A percentile compares a stretch with the other conserved stretches of the same genome.
phyloP scores from a whole-genome alignment of 1,140 invertebrate genomes.

The Pachypeltis micranthus region DNA sequence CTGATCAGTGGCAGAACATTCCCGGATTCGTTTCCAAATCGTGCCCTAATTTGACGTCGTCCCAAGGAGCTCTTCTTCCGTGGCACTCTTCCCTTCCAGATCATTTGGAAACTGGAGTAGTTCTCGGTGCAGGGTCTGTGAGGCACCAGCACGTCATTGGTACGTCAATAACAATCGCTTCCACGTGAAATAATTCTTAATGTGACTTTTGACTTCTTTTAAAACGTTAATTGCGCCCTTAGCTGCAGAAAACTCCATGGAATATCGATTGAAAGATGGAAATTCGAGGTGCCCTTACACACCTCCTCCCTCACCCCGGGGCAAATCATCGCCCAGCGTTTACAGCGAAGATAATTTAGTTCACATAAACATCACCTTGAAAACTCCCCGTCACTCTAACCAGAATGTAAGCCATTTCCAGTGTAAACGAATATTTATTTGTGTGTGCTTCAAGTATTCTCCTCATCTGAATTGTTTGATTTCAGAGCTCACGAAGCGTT shows the following conservation, averaged over 20 bases:
- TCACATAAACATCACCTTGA: conserved; percentile 44
- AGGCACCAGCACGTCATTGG: conserved; percentile 19
- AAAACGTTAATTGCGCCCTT: neutral
- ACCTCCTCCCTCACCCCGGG: conserved; percentile 55
- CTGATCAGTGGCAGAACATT: conserved; percentile 32
- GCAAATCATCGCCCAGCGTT: conserved; percentile 24
- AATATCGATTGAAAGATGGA: conserved; percentile 15
- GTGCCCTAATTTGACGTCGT: conserved; percentile 57
- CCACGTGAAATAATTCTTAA: neutral
- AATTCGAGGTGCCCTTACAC: conserved; percentile 44
- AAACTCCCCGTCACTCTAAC: conserved; percentile 33
- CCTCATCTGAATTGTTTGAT: neutral
- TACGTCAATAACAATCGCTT: no score
- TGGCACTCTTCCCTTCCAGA: conserved; percentile 43
- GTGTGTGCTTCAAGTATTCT: no score
- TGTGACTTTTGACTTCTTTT: conserved; percentile 3
- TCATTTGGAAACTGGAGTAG: conserved; percentile 46
- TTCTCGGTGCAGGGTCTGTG: conserved; percentile 32
- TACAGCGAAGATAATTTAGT: conserved; percentile 42
- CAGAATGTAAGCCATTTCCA: conserved; percentile 18
- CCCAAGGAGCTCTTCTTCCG: conserved; percentile 5
- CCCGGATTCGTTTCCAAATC: conserved; percentile 59
- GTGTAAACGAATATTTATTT: no score
- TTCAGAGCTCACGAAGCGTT: conserved; percentile 42
- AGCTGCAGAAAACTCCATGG: conserved; percentile 20